A percentile compares a stretch with the other conserved stretches of the same genome.
phyloP scores from a whole-genome alignment of 2,888 invertebrate species.

The Marasmarcha lunaedactyla region DNA sequence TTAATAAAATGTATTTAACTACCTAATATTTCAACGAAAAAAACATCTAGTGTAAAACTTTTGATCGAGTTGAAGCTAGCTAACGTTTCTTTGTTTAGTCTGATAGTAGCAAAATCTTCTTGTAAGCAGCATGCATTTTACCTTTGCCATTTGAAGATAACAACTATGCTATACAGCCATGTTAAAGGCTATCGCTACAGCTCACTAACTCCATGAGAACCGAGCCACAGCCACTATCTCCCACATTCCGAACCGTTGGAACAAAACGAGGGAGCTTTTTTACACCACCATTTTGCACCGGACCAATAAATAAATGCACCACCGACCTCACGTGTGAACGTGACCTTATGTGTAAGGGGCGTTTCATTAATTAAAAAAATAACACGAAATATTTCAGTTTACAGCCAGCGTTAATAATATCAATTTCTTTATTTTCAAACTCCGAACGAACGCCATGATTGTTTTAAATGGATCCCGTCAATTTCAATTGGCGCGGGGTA shows the following conservation, averaged over 20 bases:
- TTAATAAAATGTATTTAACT: no score
- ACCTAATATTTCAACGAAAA: no score
- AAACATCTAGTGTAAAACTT: no score
- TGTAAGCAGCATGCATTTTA: no score
- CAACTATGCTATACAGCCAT: neutral
- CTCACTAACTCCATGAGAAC: slow-evolving; percentile 4
- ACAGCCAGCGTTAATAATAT: slow-evolving; percentile 27
- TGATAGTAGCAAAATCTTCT: no score
- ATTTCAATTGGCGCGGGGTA: slow-evolving; percentile 53
- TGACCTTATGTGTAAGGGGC: slow-evolving; percentile 28
- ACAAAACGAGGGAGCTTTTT: slow-evolving; percentile 35
- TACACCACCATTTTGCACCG: slow-evolving; percentile 35
- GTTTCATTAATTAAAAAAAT: slow-evolving; percentile 2
- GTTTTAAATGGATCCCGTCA: slow-evolving; percentile 65
- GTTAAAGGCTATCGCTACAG: slow-evolving; percentile 3
- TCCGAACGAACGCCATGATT: slow-evolving; percentile 42
- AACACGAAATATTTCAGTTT: neutral
- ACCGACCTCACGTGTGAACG: slow-evolving; percentile 45
- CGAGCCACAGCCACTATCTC: slow-evolving; percentile 13
- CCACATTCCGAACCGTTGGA: slow-evolving; percentile 29
- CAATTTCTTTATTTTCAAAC: slow-evolving; percentile 56
- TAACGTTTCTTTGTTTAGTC: no score
- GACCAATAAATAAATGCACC: slow-evolving; percentile 49
- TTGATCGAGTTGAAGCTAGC: no score
- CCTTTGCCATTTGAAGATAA: no score